phyloP scores from a whole-genome alignment of 30 jellyfish, hydroid and myxozoan species.

The Aurelia coerulea region DNA sequence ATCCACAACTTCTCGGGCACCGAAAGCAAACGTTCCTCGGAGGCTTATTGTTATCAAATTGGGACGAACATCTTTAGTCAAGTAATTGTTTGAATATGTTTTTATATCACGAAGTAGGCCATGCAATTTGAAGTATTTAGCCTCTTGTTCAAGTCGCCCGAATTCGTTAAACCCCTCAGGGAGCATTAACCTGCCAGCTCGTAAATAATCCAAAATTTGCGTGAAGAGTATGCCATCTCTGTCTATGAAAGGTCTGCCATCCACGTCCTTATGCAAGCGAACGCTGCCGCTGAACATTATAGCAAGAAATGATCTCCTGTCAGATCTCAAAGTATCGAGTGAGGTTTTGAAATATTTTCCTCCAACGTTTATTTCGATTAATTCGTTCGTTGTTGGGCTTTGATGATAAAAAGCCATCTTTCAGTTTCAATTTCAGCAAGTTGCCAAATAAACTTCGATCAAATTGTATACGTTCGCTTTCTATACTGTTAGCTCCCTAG shows the following conservation, averaged over 20 bases:
- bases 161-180: constrained; percentile 63
- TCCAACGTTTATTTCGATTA: constrained; percentile 57
- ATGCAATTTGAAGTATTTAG: constrained; percentile 44
- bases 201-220: constrained; percentile 43
- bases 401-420: background rate
- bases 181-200: constrained; percentile 46
- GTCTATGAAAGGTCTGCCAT: constrained; percentile 47
- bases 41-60: constrained; percentile 23
- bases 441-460: too few species aligned
- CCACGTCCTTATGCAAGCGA: constrained; percentile 31
- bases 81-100: background rate
- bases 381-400: background rate
- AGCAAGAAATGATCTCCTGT: constrained; percentile 52
- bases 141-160: constrained; percentile 56
- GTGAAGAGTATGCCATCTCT: constrained; percentile 60
- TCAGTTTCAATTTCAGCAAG: too few species aligned
- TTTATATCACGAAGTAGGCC: constrained; percentile 36
- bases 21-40: constrained; percentile 50
- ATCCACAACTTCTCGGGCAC: constrained; percentile 60
- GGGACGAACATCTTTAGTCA: background rate
- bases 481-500: too few species aligned
- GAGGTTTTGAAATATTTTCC: constrained; percentile 53
- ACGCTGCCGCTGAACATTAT: constrained; percentile 66
- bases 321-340: constrained; percentile 36
- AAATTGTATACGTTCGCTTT: too few species aligned